Percentiles rank a stretch among this genome's conserved stretches.
These are phyloP conservation scores for Trichosurus vulpecula DNA, from an alignment of 2,797 vertebrate genomes.

Conservation along the genomic window DNA sequence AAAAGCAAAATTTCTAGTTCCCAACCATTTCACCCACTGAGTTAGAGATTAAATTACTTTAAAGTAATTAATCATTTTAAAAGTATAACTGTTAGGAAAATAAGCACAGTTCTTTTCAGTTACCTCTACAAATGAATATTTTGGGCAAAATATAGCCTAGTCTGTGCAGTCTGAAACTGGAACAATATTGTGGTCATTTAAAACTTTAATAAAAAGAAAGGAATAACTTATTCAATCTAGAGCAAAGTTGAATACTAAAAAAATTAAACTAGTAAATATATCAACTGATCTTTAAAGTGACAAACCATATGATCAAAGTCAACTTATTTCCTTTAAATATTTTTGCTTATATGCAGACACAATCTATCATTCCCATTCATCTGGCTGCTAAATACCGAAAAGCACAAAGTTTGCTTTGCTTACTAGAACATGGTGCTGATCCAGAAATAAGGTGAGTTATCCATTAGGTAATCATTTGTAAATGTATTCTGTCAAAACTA, in stretches of 20 bases:
- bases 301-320: background rate
- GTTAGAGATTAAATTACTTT: constrained; percentile 23
- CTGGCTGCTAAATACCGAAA: constrained; percentile 82
- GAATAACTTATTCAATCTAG: background rate
- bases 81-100: background rate
- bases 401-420: constrained; percentile 80
- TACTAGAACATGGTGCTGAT: constrained; percentile 82
- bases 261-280: background rate
- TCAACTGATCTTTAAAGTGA: background rate
- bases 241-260: background rate
- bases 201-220: constrained; percentile 47
- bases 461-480: background rate
- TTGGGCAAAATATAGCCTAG: constrained; percentile 10
- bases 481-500: background rate
- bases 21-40: background rate
- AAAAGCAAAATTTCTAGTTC: constrained; percentile 4
- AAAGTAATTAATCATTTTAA: background rate
- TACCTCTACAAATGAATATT: constrained; percentile 1
- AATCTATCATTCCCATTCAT: constrained; percentile 81
- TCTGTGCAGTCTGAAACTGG: constrained; percentile 3
- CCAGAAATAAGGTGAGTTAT: constrained; percentile 82
- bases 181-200: background rate
- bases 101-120: background rate
- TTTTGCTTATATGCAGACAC: constrained; percentile 65
- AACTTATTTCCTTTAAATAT: background rate